Evolutionary conservation across 1,140 invertebrate species (phyloP).

Genomic region (Octopus bimaculoides): DNA sequence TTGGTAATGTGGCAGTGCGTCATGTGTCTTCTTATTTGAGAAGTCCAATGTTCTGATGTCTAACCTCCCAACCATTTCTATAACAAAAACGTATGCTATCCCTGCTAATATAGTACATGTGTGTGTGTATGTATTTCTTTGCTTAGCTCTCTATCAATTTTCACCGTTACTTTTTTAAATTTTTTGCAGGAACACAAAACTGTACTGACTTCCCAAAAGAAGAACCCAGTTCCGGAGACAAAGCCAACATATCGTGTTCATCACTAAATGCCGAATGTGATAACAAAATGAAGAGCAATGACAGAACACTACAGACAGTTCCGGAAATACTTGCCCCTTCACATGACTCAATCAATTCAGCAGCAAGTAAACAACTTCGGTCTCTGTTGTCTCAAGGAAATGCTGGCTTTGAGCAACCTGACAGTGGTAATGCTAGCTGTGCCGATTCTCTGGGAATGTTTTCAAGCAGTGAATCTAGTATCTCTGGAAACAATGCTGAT

Average conservation of each 20-base stretch:
- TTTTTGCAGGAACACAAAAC: neutral
- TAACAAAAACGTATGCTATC: too few species aligned
- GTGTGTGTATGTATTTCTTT: too few species aligned
- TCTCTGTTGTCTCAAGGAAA: neutral
- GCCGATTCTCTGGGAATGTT: constrained; percentile 19
- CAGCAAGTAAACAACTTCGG: neutral
- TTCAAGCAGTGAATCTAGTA: constrained; percentile 18
- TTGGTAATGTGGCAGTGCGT: too few species aligned
- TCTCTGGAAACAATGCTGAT: constrained; percentile 21
- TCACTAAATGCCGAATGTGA: neutral
- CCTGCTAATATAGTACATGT: too few species aligned
- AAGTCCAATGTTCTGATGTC: too few species aligned
- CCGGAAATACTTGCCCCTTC: neutral
- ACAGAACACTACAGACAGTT: neutral
- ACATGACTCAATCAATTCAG: neutral
- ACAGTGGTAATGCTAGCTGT: constrained; percentile 7
- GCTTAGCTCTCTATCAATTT: too few species aligned
- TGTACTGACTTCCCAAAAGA: neutral
- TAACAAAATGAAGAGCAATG: neutral
- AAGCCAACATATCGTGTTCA: neutral
- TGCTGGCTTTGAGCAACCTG: neutral
- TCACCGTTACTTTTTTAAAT: neutral
- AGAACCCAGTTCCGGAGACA: neutral
- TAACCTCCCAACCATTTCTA: too few species aligned
- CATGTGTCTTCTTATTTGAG: too few species aligned